phyloP scores from a whole-genome alignment of 2,113 vertebrate species.

The Caranx ignobilis region DNA sequence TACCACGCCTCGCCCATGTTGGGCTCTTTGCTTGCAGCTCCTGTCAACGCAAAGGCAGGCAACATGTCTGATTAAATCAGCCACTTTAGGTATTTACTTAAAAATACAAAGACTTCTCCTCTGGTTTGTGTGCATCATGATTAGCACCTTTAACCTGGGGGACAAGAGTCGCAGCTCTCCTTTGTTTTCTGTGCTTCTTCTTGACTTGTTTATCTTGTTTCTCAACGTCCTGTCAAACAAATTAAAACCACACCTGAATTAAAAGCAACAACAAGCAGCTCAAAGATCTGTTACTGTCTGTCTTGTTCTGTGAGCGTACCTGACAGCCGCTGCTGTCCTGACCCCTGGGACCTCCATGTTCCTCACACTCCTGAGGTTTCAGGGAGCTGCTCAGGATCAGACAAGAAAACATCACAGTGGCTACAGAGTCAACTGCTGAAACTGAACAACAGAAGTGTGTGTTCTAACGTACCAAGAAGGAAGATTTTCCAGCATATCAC shows the following conservation, averaged over 20 bases:
- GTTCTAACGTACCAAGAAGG: slow-evolving; percentile 31
- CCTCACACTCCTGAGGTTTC: slow-evolving; percentile 3
- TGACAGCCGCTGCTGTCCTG: background rate
- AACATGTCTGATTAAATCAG: background rate
- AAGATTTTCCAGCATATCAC: background rate
- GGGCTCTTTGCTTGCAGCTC: slow-evolving; percentile 41
- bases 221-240: background rate
- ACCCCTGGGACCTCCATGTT: background rate
- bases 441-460: background rate
- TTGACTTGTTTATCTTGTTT: background rate
- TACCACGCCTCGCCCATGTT: slow-evolving; percentile 72
- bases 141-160: background rate
- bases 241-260: background rate
- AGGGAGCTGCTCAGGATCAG: slow-evolving; percentile 14
- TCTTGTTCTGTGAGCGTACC: slow-evolving; percentile 19
- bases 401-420: background rate
- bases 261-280: background rate
- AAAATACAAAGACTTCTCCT: background rate
- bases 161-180: background rate
- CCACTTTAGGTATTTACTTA: background rate
- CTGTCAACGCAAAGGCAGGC: background rate
- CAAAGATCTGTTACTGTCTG: too few species aligned
- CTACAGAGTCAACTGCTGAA: too few species aligned
- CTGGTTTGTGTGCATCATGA: background rate
- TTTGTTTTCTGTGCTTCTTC: background rate